Base-by-base conservation (phyloP, 2,797 vertebrate genomes). In the Hippocampus kuda region DNA sequence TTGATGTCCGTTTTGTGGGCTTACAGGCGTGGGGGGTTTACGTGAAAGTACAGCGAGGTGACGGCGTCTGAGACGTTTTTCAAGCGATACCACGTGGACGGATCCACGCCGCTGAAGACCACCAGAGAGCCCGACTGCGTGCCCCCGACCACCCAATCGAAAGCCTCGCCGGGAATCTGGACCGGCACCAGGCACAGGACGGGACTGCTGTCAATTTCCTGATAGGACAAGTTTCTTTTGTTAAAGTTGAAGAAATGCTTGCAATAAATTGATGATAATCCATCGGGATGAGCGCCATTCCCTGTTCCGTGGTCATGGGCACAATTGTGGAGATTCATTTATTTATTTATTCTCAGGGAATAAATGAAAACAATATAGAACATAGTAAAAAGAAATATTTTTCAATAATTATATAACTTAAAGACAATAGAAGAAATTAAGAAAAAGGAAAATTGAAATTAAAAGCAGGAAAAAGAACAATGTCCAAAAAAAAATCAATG, bases 101-200 rank as follows among this genome's bases (percentile, higher is more conserved):
- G 67, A 54, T 94, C 91, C 70, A 78, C 82, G 0, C 89, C 88
- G 70, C 87, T 91, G 73, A 95, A 59, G 61, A 93, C 89, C 75
- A 95, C 85, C 12, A 99, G 84, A 49, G 88, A 89, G 22, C 96
- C 97, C 12, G 91, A 90, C 82, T 98, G 94, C 0, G 93, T 94
- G 38, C 97, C 97, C 9, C 92, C 94, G 67, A 97, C 91, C 75
- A 98, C 84, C 95, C 94, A 97, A 72, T 94, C 93, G 68, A 90
- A 88, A 49, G 87, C 77, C 76, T 94, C 90, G 13, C 79, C 68
- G 30, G 91, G 86, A 81, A 96, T 83, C 62, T 85, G 90, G 62
- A 95, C 91, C 2, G 90, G 89, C 44, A 90, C 84, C 27, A 99
- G 89, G 76, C 94, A 96, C 73, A 98, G 77, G 68, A 98, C 89